A percentile compares a stretch with the other conserved stretches of the same genome.
phyloP scores from a whole-genome alignment of 2,113 vertebrate species.

The Leucopsar rothschildi region DNA sequence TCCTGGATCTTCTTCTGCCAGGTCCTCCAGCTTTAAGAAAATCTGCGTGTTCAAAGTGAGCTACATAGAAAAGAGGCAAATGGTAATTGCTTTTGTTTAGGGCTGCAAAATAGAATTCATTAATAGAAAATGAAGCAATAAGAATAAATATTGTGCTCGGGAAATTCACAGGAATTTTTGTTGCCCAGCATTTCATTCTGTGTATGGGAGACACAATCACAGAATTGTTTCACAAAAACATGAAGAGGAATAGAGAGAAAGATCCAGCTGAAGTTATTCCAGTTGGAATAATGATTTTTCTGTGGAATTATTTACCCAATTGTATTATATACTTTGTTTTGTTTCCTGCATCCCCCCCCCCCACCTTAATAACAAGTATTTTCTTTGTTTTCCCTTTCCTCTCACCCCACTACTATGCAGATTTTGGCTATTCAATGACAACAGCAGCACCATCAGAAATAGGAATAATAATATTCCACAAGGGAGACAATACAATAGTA shows the following conservation, averaged over 20 bases:
- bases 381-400: background rate
- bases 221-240: background rate
- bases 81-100: slow-evolving; percentile 27
- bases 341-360: background rate
- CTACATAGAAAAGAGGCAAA: background rate
- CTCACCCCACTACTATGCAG: background rate
- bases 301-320: background rate
- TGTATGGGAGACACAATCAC: background rate
- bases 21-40: background rate
- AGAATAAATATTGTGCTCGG: background rate
- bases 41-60: background rate
- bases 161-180: background rate
- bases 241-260: background rate
- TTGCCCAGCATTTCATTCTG: background rate
- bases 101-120: slow-evolving; percentile 21
- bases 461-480: slow-evolving; percentile 1
- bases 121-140: slow-evolving; percentile 35
- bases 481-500: background rate
- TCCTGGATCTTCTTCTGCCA: background rate
- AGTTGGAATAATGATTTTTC: background rate
- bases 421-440: background rate
- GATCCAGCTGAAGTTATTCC: background rate
- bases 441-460: background rate
- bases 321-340: background rate
- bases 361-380: background rate